phyloP scores from a whole-genome alignment of 1,140 invertebrate species.

The Drosophila lacertosa region DNA sequence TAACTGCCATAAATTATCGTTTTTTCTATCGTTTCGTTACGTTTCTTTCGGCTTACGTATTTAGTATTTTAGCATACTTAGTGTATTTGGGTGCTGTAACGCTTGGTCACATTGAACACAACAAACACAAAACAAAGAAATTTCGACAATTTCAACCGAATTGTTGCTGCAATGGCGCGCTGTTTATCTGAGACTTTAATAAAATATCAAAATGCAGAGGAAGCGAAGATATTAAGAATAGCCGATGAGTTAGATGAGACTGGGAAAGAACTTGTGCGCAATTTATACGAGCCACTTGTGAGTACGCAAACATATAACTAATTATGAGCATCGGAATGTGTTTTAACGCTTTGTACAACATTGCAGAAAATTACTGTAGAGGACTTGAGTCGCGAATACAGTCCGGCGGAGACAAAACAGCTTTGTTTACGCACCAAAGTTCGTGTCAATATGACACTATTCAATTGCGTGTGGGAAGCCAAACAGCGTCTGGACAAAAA shows the following conservation, averaged over 20 bases:
- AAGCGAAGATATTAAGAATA: not conserved
- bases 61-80: not conserved
- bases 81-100: not conserved
- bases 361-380: conserved; percentile 47
- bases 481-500: conserved; percentile 33
- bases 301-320: conserved; percentile 1
- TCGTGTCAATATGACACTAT: conserved; percentile 37
- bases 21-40: not conserved
- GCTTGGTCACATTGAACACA: conserved; percentile 2
- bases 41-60: not conserved
- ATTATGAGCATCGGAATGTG: not conserved
- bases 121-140: not conserved
- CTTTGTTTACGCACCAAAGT: conserved; percentile 55
- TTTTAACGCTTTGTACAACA: not conserved
- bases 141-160: not conserved
- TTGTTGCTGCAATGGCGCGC: not conserved
- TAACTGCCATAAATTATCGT: not conserved
- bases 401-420: conserved; percentile 13
- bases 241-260: not conserved
- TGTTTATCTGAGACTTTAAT: conserved; percentile 8
- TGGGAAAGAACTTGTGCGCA: not conserved
- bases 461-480: conserved; percentile 51
- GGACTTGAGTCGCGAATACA: conserved; percentile 43
- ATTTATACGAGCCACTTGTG: conserved; percentile 8
- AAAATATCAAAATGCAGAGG: conserved; percentile 16